Conservation (phyloP, 2,113 vertebrate genomes). For the Marmota monax region DNA sequence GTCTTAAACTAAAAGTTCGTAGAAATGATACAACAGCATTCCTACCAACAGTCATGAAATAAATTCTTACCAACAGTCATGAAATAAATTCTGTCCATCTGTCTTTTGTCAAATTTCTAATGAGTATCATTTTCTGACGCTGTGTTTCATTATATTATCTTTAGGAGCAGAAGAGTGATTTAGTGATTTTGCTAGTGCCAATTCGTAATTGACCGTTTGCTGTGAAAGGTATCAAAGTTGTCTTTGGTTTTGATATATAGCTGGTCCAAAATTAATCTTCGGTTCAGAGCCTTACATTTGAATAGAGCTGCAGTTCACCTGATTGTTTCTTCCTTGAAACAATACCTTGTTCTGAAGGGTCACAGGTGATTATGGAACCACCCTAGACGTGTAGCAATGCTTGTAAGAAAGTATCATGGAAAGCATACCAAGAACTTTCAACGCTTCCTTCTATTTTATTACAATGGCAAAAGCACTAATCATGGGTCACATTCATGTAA, state of each 20-base stretch:
- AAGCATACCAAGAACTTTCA: not conserved
- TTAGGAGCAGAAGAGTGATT: slow-evolving; percentile 19
- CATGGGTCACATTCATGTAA: not conserved
- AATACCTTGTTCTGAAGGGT: not conserved
- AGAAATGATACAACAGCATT: not conserved
- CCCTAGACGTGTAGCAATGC: not conserved
- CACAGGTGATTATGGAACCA: not conserved
- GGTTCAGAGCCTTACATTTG: not conserved
- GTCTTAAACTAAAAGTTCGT: not conserved
- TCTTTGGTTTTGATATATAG: slow-evolving; percentile 58
- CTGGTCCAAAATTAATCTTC: slow-evolving; percentile 38
- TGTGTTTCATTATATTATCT: slow-evolving; percentile 55
- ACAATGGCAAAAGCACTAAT: not conserved
- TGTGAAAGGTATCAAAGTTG: not conserved
- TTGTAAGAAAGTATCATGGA: not conserved
- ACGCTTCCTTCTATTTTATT: not conserved
- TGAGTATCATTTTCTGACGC: slow-evolving; percentile 30
- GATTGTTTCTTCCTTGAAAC: not conserved
- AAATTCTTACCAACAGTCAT: not conserved
- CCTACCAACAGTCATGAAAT: not conserved
- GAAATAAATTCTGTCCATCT: not conserved
- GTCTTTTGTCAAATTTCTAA: slow-evolving; percentile 35
- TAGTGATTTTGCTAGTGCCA: slow-evolving; percentile 44
- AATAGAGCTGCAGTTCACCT: not conserved
- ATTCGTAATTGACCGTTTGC: slow-evolving; percentile 47